Percentiles rank a stretch among this genome's conserved stretches.
Evolutionary conservation across 2,797 vertebrate species (phyloP).

Genomic region (Betta splendens): DNA sequence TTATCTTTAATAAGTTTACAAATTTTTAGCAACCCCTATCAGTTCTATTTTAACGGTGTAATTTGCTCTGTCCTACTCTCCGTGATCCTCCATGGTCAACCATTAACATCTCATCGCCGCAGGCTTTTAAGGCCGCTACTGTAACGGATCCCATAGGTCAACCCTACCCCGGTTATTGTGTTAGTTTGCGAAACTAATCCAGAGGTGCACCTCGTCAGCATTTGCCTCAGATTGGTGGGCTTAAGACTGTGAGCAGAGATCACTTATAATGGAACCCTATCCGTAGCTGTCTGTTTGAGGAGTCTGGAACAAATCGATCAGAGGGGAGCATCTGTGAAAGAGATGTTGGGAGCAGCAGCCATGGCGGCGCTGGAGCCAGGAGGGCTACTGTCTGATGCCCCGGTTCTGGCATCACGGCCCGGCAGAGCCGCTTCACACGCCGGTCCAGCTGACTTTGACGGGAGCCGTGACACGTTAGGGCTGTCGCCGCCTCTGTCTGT

Average conservation of each 20-base stretch:
- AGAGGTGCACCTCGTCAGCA: conserved; percentile 64
- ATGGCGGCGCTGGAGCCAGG: conserved; percentile 75
- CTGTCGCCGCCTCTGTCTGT: conserved; percentile 46
- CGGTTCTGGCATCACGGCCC: conserved; percentile 58
- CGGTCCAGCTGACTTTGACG: conserved; percentile 50
- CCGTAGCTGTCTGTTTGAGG: conserved; percentile 77
- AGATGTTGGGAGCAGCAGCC: conserved; percentile 74
- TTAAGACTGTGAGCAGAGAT: conserved; percentile 73
- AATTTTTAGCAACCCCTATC: background rate
- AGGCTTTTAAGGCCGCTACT: conserved; percentile 41
- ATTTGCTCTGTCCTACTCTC: conserved; percentile 12
- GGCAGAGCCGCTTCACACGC: conserved; percentile 59
- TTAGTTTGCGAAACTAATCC: conserved; percentile 74
- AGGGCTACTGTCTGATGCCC: conserved; percentile 77
- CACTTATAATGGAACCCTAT: conserved; percentile 81
- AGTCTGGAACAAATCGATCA: conserved; percentile 84
- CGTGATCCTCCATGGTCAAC: background rate
- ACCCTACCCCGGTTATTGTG: conserved; percentile 67
- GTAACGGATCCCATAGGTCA: conserved; percentile 50
- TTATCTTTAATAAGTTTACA: too few species aligned
- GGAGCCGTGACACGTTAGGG: conserved; percentile 46
- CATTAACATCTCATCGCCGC: conserved; percentile 23
- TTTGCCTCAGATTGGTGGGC: conserved; percentile 60
- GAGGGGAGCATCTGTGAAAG: conserved; percentile 79
- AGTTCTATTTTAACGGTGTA: conserved; percentile 9